Evolutionary conservation across 30 jellyfish, hydroid and myxozoan species (phyloP).

Genomic region (Phacellophora camtschatica): DNA sequence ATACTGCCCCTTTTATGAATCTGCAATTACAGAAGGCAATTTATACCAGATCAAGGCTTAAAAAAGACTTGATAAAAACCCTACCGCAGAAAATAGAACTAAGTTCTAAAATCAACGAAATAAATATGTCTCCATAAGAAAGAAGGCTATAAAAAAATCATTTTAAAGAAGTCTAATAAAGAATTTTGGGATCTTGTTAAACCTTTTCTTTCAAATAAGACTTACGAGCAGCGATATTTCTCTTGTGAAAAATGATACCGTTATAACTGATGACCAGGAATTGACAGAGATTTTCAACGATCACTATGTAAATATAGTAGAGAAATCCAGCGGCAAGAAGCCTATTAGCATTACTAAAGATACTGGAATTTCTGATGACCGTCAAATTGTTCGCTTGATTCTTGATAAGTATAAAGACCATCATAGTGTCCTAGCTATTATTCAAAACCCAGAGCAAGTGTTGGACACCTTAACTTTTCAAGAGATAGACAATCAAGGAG

Average conservation of each 20-base stretch:
- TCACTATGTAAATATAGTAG: conserved; percentile 25
- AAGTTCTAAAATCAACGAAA: conserved; percentile 17
- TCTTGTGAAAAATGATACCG: conserved; percentile 25
- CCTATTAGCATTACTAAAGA: no score
- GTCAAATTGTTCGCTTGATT: no score
- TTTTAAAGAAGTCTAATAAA: neutral
- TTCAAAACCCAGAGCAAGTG: no score
- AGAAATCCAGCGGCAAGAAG: conserved; percentile 38
- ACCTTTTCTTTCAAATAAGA: conserved; percentile 9
- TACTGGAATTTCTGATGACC: no score
- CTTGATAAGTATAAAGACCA: no score
- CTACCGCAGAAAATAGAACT: conserved; percentile 26
- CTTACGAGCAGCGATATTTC: no score
- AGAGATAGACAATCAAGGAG: no score
- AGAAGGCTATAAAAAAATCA: conserved; percentile 5
- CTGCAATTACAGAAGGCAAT: conserved; percentile 30
- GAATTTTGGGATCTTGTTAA: no score
- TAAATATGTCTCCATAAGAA: conserved; percentile 27
- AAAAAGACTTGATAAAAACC: neutral
- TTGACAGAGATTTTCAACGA: conserved; percentile 34
- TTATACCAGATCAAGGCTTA: conserved; percentile 10
- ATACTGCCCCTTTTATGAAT: conserved; percentile 35
- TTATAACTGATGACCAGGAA: conserved; percentile 37
- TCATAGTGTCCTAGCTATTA: no score
- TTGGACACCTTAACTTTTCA: no score